phyloP scores from a whole-genome alignment of 2,797 vertebrate species.

The Strix occidentalis region DNA sequence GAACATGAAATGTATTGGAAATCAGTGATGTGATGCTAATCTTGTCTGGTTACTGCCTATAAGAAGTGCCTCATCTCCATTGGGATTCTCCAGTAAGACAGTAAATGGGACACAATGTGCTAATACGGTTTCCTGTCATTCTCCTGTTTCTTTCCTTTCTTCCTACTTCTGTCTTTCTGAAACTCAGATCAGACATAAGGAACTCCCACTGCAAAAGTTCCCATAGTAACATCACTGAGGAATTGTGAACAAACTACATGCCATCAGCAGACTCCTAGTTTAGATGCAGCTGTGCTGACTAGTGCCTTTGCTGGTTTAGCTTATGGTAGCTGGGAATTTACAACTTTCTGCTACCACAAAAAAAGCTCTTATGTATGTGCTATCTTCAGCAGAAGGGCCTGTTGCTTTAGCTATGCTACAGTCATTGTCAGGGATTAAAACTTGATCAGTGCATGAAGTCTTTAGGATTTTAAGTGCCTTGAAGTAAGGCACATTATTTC shows the following conservation, averaged over 20 bases:
- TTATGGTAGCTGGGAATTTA: neutral
- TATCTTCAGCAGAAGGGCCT: neutral
- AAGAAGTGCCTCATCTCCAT: neutral
- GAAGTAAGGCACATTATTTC: neutral
- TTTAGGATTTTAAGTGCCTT: neutral
- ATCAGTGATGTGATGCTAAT: neutral
- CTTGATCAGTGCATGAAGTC: neutral
- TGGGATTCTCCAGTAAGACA: neutral
- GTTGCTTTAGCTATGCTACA: neutral
- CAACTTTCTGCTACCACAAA: neutral
- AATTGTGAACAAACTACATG: neutral
- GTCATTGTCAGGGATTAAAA: neutral
- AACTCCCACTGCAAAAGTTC: neutral
- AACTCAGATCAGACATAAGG: neutral
- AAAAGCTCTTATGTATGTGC: neutral
- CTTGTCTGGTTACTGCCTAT: neutral
- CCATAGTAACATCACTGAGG: neutral
- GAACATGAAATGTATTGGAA: accelerated
- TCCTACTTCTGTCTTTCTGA: neutral
- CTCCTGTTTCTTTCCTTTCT: neutral
- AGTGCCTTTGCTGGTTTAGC: neutral
- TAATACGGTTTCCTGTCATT: neutral
- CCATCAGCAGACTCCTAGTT: neutral
- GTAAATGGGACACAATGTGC: neutral
- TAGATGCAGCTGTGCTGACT: neutral